Evolutionary conservation across 1,140 invertebrate genomes (phyloP), one percentile per base, ranked within the genome.

Genomic region (Dreissena rostriformis): DNA sequence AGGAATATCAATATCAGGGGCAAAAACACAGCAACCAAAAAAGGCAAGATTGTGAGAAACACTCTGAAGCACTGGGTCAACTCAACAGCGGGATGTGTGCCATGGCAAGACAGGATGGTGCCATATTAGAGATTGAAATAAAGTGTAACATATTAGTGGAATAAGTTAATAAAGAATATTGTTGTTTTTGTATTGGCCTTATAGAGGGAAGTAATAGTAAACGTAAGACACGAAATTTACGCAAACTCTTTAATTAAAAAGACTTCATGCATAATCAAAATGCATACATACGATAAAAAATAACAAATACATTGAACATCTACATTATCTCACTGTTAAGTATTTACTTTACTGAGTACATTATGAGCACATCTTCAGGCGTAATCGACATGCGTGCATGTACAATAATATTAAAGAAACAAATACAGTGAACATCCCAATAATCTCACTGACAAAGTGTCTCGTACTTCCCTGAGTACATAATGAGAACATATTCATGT

Each of bases 21-120:
- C 70, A 8, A 73, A 10, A 73, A 73, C 70, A 73, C 26, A 53
- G 29, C 26, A 49, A 51, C 28, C 51, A 73, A 73, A 73, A 70
- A 73, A 6, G 67, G 11, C 12, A 4, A 68, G 67, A 68, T 68
- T 68, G 67, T 39, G 4, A 68, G 67, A 68, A 68, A 68, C 26
- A 68, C 67, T 68, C 19, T 68, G 24, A 68, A 68, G 67, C 67
- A 68, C 26, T 68, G 67, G 70, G 70, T 73, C 70, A 73, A 73
- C 70, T 73, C 70, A 10, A 6, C 70, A 73, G 70, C 70, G 29
- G 70, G 51, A 73, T 49, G 70, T 73, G 70, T 73, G 70, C 51
- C 70, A 73, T 73, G 70, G 28, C 70, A 73, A 52, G 49, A 73
- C 26, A 49, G 14, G 49, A 73, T 29, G 26, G 26, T 73, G 28